Conservation (phyloP, 2,113 vertebrate genomes). For the Malurus alboscapulatus region DNA sequence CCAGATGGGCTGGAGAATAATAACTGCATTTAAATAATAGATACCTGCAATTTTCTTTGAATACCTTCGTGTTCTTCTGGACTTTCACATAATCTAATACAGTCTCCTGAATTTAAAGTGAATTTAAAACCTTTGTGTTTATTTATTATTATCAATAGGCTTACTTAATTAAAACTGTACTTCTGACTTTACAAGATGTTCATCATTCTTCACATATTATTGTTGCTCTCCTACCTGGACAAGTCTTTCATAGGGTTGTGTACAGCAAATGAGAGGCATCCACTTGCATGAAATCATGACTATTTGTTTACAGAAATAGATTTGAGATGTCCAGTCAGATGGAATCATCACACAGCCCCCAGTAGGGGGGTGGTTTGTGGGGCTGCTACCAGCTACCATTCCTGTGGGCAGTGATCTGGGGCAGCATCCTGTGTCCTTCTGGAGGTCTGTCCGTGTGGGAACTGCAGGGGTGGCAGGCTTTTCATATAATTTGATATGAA, state of each 20-base stretch:
- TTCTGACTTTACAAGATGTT: not conserved
- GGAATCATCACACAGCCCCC: not conserved
- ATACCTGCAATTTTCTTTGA: not conserved
- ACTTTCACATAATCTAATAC: not conserved
- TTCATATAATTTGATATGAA: not conserved
- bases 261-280: not conserved
- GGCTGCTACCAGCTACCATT: not conserved
- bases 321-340: not conserved
- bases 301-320: not conserved
- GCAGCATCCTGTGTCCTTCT: not conserved
- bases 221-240: not conserved
- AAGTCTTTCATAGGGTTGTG: not conserved
- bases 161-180: not conserved
- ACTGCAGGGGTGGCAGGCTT: not conserved
- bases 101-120: accelerated
- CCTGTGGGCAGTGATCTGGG: not conserved
- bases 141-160: not conserved
- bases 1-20: not conserved
- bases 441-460: not conserved
- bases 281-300: not conserved
- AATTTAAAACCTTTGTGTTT: not conserved
- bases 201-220: not conserved
- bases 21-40: not conserved
- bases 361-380: not conserved
- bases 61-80: not conserved